Base-by-base conservation (phyloP, 2,888 invertebrate species). In the Hyppa rectilinea region DNA sequence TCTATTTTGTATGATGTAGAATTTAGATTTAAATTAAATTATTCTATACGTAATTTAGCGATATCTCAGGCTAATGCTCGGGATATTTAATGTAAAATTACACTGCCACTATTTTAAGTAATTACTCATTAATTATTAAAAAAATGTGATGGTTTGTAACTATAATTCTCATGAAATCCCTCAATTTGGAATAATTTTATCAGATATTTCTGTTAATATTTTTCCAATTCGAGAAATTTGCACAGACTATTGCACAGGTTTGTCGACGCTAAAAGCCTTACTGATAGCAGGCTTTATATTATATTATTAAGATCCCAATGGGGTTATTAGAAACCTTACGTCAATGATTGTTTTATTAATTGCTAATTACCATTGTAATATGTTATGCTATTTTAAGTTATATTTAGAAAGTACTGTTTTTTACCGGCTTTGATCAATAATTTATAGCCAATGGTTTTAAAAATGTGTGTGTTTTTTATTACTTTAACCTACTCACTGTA, bases 291-390 rank as follows among this genome's bases (percentile, higher is more conserved):
- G 36, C 36, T 10, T 36, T 36, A 36, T 9, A 36, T 10, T 9
- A 36, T 10, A 36, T 9, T 10, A 9, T 36, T 9, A 0, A 36
- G 36, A 9, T 20, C 1, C 10, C 12, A 20, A 31, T 29, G 10
- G 6, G 6, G 34, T 7, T 36, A 36, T 12, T 36, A 2, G 36
- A 36, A 9, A 36, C 36, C 36, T 36, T 12, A 36, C 2, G 10
- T 7, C 0, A 36, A n/a, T 14, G 2, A 43, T 26, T 49, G 12
- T 34, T 36, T 40, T 2, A 20, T 40, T 34, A 40, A 40, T 36
- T 17, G 3, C 26, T 29, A 29, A 14, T 56, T 34, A 76, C 43
- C 31, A 40, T 40, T 62, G 23, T 50, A 17, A 74, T 43, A 58
- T n/a, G 10, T 31, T 63, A 62, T 52, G 71, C 52, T 52, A 31